A percentile compares a stretch with the other conserved stretches of the same genome.
Evolutionary conservation across 2,797 vertebrate species (phyloP).

Genomic region (Sylvia borin): DNA sequence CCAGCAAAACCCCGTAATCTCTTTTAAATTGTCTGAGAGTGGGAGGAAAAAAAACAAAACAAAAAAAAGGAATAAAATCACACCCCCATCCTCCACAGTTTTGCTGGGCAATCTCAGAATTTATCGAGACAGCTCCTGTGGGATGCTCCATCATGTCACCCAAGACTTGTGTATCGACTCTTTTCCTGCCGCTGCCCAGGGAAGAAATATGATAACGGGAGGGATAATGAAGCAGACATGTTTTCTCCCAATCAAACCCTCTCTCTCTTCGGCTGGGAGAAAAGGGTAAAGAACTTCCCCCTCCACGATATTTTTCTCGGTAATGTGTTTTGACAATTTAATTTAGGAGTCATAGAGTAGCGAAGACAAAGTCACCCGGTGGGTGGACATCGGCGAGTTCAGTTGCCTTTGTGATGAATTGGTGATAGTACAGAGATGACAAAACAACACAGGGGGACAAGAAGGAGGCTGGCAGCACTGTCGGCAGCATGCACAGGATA

Average conservation of each 20-base stretch:
- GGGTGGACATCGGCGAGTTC: conserved; percentile 61
- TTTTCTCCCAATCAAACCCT: conserved; percentile 1
- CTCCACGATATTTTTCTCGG: conserved; percentile 8
- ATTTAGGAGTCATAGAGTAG: conserved; percentile 67
- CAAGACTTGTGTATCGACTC: background rate
- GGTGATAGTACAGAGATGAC: conserved; percentile 64
- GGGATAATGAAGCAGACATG: conserved; percentile 50
- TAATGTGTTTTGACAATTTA: conserved; percentile 72
- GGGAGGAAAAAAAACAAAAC: conserved; percentile 60
- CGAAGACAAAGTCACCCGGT: conserved; percentile 60
- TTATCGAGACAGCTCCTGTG: conserved; percentile 21
- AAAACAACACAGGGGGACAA: conserved; percentile 64
- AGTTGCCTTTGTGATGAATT: conserved; percentile 69
- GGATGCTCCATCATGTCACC: conserved; percentile 45
- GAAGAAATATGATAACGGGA: conserved; percentile 6
- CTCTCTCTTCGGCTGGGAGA: background rate
- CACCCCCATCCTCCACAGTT: background rate
- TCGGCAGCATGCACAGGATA: background rate
- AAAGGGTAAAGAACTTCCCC: conserved; percentile 44
- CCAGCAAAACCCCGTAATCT: background rate
- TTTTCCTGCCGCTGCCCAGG: background rate
- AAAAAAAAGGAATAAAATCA: background rate
- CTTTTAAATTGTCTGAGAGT: background rate
- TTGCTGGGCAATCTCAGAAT: conserved; percentile 29
- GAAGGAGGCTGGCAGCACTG: conserved; percentile 58